Evolutionary conservation across 2,888 invertebrate species (phyloP), one percentile per base, ranked within the genome.

Genomic region (Plemyria rubiginata): DNA sequence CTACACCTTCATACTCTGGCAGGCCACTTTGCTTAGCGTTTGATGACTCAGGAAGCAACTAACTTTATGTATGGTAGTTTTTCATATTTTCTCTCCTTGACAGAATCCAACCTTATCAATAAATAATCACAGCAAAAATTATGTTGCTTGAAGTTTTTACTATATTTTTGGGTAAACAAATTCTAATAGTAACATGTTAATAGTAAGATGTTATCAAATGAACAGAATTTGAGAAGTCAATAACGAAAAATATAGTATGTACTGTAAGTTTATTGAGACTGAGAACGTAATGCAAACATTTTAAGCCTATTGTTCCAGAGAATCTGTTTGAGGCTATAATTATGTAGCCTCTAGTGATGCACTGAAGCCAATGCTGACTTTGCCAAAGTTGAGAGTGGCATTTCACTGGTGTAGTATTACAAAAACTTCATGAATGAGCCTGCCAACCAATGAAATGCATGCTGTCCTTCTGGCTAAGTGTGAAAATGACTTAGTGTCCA

Each of bases 231-330:
- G 71, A 75, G 72, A 78, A 84, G 85, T 84, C 82, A 88, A 88
- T 84, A 87, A 87, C 79, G 75, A 87, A 81, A 74, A 82, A 80
- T 85, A 78, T 82, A 73, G 71, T 81, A 80, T 76, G 83, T 77
- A 73, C 78, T 86, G 85, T 77, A 68, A 75, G 68, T 79, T 87
- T 89, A 88, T 88, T 90, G 78, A 82, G 75, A 86, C 87, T 90
- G 78, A 82, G 75, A 86, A 86, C 85, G 83, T 86, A 85, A 83
- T 81, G 82, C 78, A 85, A 79, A 87, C 85, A 87, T 80, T 80
- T 75, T 77, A 79, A 81, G 72, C 76, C 82, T 80, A 79, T 78
- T 78, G 76, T 77, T 70, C 70, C 45, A 71, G 70, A 46, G 69
- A 69, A 73, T 74, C 74, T 63, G 58, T 67, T 65, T 49, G 60